These are phyloP conservation scores for Poecile atricapillus DNA, from an alignment of 2,113 vertebrate species.

Conservation along the genomic window DNA sequence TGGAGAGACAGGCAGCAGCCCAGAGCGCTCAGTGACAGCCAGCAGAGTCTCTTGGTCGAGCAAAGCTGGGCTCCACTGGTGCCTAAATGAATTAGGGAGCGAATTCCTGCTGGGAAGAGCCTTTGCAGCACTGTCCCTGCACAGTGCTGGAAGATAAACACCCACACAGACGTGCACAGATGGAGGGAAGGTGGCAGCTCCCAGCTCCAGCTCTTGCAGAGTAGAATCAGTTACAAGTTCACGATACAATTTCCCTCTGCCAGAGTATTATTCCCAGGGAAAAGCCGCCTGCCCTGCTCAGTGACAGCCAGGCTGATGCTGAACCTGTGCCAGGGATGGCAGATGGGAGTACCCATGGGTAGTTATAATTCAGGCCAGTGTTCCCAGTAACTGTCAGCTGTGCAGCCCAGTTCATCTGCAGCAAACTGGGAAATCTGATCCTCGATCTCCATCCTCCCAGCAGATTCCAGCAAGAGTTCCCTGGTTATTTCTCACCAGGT, in stretches of 20 bases:
- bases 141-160: not conserved
- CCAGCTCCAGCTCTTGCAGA: not conserved
- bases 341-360: conserved; percentile 13
- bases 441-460: not conserved
- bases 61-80: not conserved
- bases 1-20: not conserved
- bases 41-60: not conserved
- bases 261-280: not conserved
- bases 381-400: not conserved
- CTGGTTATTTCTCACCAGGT: not conserved
- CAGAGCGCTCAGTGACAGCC: not conserved
- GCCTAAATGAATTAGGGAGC: not conserved
- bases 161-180: not conserved
- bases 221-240: not conserved
- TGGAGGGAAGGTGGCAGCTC: conserved; percentile 22
- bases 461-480: not conserved
- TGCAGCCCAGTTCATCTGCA: not conserved
- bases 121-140: not conserved
- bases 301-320: conserved; percentile 20
- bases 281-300: not conserved
- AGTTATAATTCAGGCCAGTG: not conserved
- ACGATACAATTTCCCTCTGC: not conserved
- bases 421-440: not conserved
- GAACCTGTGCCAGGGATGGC: not conserved
- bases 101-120: not conserved